Percentiles rank a stretch among this genome's conserved stretches.
These are phyloP conservation scores for Tipula helvola DNA, from an alignment of 2,888 invertebrate species.

Conservation along the genomic window DNA sequence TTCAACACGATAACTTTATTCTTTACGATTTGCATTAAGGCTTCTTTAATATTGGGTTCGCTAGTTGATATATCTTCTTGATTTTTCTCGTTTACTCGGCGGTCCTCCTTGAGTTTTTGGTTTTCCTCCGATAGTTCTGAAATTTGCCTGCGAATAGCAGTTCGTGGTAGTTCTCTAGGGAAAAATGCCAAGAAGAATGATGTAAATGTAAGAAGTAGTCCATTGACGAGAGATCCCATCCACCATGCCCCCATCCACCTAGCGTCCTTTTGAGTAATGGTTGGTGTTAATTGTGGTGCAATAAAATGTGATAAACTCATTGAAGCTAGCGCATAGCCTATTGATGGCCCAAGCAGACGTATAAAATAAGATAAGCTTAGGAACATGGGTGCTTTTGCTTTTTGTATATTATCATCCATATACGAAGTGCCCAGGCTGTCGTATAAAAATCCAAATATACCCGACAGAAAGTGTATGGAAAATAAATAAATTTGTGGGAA, in stretches of 20 bases:
- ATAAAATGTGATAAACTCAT: slow-evolving; percentile 45
- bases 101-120: not conserved
- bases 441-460: not conserved
- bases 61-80: not conserved
- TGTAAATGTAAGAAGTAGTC: slow-evolving; percentile 39
- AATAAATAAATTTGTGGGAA: slow-evolving; percentile 4
- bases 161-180: slow-evolving; percentile 47
- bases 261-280: slow-evolving; percentile 45
- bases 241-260: slow-evolving; percentile 57
- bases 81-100: not conserved
- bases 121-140: not conserved
- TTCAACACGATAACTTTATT: not conserved
- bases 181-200: slow-evolving; percentile 46
- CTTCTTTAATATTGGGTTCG: not conserved
- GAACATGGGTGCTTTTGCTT: slow-evolving; percentile 42
- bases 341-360: slow-evolving; percentile 46
- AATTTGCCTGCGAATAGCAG: slow-evolving; percentile 25
- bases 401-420: slow-evolving; percentile 52
- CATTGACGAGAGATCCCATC: slow-evolving; percentile 45
- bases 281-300: slow-evolving; percentile 42
- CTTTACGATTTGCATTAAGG: not conserved
- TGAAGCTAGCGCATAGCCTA: slow-evolving; percentile 45
- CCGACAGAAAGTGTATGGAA: not conserved
- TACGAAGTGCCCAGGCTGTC: slow-evolving; percentile 39
- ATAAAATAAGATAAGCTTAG: slow-evolving; percentile 38